Base-by-base conservation (phyloP, 2,888 invertebrate genomes). In the Drosophila monieri region DNA sequence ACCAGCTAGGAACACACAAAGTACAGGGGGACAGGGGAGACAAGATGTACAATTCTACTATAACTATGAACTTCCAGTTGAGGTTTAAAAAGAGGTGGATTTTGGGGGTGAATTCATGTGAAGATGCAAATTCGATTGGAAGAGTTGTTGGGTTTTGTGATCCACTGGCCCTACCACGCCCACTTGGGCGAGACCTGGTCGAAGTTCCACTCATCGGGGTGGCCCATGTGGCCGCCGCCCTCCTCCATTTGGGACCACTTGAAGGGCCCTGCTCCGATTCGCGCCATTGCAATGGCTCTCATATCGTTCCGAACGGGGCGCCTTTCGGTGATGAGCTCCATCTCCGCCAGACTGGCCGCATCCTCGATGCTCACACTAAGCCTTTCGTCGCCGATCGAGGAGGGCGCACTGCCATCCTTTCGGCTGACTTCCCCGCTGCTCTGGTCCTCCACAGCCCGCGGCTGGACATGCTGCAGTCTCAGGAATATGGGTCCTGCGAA, bases 191-290 rank as follows among this genome's bases (percentile, higher is more conserved):
- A 87, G 52, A 91, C 89, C 52, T 88, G 89, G 47, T 85, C 89
- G 61, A 92, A 92, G 78, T 92, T 90, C 89, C 90, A 92, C 44
- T 88, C 89, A 65, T 91, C 89, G 1, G 92, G 92, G 76, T 92
- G 92, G 0, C 92, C 92, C 46, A 85, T 85, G 52, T 92, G 92
- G 41, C 83, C 83, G 3, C 64, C 64, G 9, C 39, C 60, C 49
- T 78, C 86, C 46, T 80, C 87, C 2, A 88, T 85, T 0, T 83
- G 72, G 1, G 92, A 92, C 91, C 91, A 91, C 60, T 89, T 90
- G 55, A 91, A 91, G 1, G 91, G 92, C 2, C 88, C 89, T 12
- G 80, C 85, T 10, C 75, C 83, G 3, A 79, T 76, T 25, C 85
- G 74, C 2, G 89, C 62, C 86, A 90, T 79, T 0, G 89, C 90